Base-by-base conservation (phyloP, 2,888 invertebrate genomes). In the Lampropteryx suffumata region DNA sequence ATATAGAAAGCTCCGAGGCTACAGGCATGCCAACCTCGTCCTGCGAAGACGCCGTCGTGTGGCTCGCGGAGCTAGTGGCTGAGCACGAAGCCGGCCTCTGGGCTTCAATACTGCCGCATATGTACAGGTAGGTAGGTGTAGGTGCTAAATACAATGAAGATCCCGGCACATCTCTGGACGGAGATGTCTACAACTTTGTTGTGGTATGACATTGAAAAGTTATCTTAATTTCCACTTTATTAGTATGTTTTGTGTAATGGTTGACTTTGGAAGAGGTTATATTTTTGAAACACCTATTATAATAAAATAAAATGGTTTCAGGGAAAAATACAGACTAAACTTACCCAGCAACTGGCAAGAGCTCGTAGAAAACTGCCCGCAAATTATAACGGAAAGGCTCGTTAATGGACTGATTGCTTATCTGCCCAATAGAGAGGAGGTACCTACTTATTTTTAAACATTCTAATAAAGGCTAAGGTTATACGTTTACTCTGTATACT, bases 261-360 rank as follows among this genome's bases (percentile, higher is more conserved):
- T n/a, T n/a, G n/a, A n/a, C n/a, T n/a, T n/a, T n/a, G n/a, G n/a
- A n/a, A n/a, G n/a, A n/a, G n/a, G n/a, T n/a, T n/a, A n/a, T n/a
- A n/a, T n/a, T n/a, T n/a, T n/a, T n/a, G n/a, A n/a, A n/a, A n/a
- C n/a, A n/a, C n/a, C n/a, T n/a, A n/a, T n/a, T n/a, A n/a, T n/a
- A n/a, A n/a, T n/a, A n/a, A n/a, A n/a, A n/a, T n/a, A n/a, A n/a
- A 27, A n/a, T 13, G 9, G 45, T 83, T 87, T 92, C 65, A 92
- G 91, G 48, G 87, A 92, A 53, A 91, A 91, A 53, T 94, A 92
- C 65, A 82, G 90, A 1, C 94, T 95, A 73, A 91, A 92, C 44
- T 79, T 96, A 39, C 96, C 96, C 0, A 83, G 82, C 8, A 92
- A 94, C 72, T 95, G 96, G 94, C 84, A 93, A 67, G 89, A 92